Evolutionary conservation across 2,113 vertebrate species (phyloP).

Genomic region (cat (Felis catus)): DNA sequence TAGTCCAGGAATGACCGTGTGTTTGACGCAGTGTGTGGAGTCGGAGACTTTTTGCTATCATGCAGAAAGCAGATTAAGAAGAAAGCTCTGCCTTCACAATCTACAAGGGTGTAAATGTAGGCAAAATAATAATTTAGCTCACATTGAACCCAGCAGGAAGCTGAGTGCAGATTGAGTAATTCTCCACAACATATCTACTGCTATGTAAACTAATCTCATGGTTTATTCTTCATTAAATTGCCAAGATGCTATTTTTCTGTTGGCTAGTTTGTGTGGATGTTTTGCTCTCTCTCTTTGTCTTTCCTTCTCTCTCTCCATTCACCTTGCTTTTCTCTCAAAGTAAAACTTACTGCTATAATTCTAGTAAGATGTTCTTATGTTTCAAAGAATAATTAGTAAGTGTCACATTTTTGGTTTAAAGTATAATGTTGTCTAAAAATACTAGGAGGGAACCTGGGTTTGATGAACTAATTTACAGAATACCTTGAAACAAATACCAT

Average conservation of each 20-base stretch:
- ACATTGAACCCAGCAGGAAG: conserved; percentile 85
- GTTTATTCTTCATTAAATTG: conserved; percentile 77
- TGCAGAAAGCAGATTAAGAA: conserved; percentile 76
- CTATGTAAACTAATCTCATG: conserved; percentile 66
- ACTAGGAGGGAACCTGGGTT: neutral
- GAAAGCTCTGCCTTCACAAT: conserved; percentile 74
- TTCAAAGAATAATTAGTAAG: conserved; percentile 47
- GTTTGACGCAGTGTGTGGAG: conserved; percentile 55
- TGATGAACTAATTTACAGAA: neutral
- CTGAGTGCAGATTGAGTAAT: conserved; percentile 78
- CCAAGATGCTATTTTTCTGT: conserved; percentile 65
- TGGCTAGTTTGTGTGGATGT: conserved; percentile 48
- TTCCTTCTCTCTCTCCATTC: neutral
- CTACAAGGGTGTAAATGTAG: conserved; percentile 78
- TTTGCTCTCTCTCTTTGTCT: neutral
- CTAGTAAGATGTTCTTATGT: conserved; percentile 48
- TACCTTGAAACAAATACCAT: neutral
- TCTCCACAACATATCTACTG: conserved; percentile 76
- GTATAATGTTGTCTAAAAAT: conserved; percentile 38
- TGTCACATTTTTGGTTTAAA: conserved; percentile 13
- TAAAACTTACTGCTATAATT: conserved; percentile 45
- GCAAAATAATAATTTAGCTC: conserved; percentile 86
- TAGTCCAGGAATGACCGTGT: conserved; percentile 47
- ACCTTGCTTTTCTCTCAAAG: conserved; percentile 45
- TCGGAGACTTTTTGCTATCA: conserved; percentile 68